Percentiles rank a stretch among this genome's conserved stretches.
These are phyloP conservation scores for Dicerorhinus sumatrensis DNA, from an alignment of 2,113 vertebrate species.

Conservation along the genomic window DNA sequence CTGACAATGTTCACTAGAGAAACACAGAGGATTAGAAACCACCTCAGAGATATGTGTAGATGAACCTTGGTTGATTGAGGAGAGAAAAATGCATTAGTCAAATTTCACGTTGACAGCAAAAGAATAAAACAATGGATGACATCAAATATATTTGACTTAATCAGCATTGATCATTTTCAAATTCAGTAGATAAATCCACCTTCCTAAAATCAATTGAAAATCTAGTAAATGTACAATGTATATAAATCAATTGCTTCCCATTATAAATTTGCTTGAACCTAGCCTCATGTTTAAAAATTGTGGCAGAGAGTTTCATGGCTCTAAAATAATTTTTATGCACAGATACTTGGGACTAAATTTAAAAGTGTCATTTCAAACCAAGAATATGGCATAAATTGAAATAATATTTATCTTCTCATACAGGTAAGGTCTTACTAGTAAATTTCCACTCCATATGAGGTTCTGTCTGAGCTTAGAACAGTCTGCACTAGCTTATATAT, in stretches of 20 bases:
- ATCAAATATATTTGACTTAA: constrained; percentile 27
- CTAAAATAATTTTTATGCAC: neutral
- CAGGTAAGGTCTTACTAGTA: neutral
- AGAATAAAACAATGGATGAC: neutral
- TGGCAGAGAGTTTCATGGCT: neutral
- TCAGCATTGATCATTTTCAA: neutral
- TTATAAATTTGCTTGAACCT: constrained; percentile 4
- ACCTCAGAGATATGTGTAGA: neutral
- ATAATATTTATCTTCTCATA: constrained; percentile 37
- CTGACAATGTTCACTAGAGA: constrained; percentile 7
- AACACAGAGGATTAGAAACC: neutral
- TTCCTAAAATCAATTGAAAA: constrained; percentile 51
- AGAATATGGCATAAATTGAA: neutral
- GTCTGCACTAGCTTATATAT: neutral
- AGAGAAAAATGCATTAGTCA: constrained; percentile 12
- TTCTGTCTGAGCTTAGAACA: neutral
- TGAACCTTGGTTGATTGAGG: neutral
- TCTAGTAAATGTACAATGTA: neutral
- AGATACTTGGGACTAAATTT: constrained; percentile 33
- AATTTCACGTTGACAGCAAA: constrained; percentile 31
- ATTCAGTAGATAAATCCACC: constrained; percentile 42
- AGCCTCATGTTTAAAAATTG: neutral
- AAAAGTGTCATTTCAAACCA: neutral
- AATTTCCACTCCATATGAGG: neutral
- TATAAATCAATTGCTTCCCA: neutral